A percentile compares a stretch with the other conserved stretches of the same genome.
Evolutionary conservation across 2,888 invertebrate genomes (phyloP).

Genomic region (Dimorphilus gyrociliatus): DNA sequence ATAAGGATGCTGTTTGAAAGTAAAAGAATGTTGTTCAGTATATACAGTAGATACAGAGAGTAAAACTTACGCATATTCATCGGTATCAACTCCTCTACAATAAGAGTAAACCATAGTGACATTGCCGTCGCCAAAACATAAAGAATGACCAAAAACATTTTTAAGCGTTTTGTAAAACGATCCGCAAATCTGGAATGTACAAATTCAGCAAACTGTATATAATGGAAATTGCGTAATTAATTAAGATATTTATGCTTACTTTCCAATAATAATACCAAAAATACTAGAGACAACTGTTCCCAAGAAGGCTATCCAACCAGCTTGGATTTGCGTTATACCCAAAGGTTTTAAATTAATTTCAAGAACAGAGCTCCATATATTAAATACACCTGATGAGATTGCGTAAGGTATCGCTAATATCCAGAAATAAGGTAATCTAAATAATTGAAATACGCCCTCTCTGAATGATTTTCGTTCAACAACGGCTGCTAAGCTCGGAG

Average conservation of each 20-base stretch:
- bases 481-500: constrained; percentile 20
- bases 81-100: too few relatives aligned
- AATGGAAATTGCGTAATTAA: constrained; percentile 1
- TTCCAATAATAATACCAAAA: constrained; percentile 14
- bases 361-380: constrained; percentile 23
- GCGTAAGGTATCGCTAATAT: constrained; percentile 16
- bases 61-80: too few relatives aligned
- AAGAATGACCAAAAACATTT: too few relatives aligned
- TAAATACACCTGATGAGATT: constrained; percentile 16
- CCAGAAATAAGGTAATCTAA: constrained; percentile 19
- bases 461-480: constrained; percentile 14
- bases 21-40: too few relatives aligned
- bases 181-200: too few relatives aligned
- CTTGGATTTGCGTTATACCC: constrained; percentile 18
- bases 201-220: too few relatives aligned
- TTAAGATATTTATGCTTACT: constrained; percentile 18
- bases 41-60: too few relatives aligned
- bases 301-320: constrained; percentile 22
- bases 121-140: too few relatives aligned
- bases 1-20: constrained; percentile 8
- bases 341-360: constrained; percentile 21
- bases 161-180: too few relatives aligned
- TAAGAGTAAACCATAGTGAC: too few relatives aligned
- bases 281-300: constrained; percentile 15
- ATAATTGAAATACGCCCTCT: constrained; percentile 11